These are phyloP conservation scores for Mustela nigripes DNA, from an alignment of 2,113 vertebrate genomes.

Conservation along the genomic window DNA sequence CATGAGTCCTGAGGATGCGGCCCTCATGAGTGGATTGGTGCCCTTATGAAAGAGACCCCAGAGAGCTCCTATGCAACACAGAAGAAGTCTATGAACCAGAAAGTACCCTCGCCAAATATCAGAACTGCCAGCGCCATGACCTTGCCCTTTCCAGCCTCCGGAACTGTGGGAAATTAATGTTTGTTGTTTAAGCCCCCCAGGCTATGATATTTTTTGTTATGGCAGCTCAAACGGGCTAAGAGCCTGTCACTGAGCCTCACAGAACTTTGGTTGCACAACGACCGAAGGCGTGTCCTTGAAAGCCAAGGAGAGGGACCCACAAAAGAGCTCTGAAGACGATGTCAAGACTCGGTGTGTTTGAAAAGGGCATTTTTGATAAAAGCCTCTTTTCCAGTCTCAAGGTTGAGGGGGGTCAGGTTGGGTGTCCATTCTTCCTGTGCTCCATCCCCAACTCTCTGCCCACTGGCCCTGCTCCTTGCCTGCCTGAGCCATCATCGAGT, in stretches of 20 bases:
- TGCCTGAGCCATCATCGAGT: neutral
- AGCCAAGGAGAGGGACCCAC: neutral
- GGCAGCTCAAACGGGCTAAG: neutral
- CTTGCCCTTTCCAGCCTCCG: neutral
- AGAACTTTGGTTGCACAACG: neutral
- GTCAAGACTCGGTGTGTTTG: fast-evolving
- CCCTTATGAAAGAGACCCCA: neutral
- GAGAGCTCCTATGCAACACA: neutral
- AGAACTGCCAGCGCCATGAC: neutral
- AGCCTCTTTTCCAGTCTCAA: neutral
- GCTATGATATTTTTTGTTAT: neutral
- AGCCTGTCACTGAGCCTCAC: neutral
- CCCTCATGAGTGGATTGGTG: neutral
- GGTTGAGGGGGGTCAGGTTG: neutral
- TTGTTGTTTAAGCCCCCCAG: neutral
- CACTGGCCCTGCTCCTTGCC: neutral
- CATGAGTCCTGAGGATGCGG: neutral
- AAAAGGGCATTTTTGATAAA: neutral
- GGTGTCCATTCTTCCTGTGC: neutral
- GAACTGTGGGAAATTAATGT: neutral
- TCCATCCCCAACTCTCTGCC: neutral
- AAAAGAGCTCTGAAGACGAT: neutral
- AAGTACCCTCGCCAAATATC: neutral
- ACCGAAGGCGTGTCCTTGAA: neutral
- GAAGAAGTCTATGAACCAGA: neutral